Conservation (phyloP, 2,113 vertebrate species). For the Cryptomyrus ogoouensis region DNA sequence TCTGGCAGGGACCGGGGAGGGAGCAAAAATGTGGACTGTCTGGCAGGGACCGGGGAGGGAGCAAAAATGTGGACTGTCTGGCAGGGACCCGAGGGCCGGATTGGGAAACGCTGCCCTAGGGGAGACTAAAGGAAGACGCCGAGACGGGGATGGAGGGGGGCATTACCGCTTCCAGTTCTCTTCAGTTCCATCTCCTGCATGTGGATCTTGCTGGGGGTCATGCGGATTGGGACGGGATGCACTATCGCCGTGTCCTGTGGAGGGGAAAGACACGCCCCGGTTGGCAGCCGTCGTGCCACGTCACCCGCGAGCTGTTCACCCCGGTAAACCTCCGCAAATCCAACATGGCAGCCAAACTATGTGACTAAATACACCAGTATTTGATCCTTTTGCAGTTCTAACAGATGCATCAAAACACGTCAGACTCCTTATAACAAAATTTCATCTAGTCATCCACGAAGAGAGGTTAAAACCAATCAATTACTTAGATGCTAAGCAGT, state of each 20-base stretch:
- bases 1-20: too few relatives aligned
- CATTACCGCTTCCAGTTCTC: conserved; percentile 86
- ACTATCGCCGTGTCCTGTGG: conserved; percentile 93
- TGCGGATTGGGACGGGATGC: conserved; percentile 94
- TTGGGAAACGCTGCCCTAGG: background rate
- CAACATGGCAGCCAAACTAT: background rate
- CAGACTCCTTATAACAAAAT: background rate
- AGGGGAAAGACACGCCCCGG: conserved; percentile 19
- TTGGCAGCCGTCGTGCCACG: background rate
- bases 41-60: too few relatives aligned
- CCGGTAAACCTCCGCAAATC: background rate
- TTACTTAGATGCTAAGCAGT: background rate
- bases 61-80: too few relatives aligned
- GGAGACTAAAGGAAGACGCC: background rate
- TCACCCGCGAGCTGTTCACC: background rate
- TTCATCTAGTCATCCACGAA: background rate
- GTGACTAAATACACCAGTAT: background rate
- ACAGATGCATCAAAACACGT: background rate
- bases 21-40: background rate
- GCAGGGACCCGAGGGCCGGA: background rate
- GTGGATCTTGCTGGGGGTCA: conserved; percentile 99
- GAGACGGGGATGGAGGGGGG: background rate
- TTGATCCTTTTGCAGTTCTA: background rate
- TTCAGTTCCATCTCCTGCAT: conserved; percentile 99
- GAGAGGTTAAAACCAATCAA: background rate